Evolutionary conservation across 1,140 invertebrate species (phyloP), one percentile per base, ranked within the genome.

Genomic region (Heliconius melpomene): DNA sequence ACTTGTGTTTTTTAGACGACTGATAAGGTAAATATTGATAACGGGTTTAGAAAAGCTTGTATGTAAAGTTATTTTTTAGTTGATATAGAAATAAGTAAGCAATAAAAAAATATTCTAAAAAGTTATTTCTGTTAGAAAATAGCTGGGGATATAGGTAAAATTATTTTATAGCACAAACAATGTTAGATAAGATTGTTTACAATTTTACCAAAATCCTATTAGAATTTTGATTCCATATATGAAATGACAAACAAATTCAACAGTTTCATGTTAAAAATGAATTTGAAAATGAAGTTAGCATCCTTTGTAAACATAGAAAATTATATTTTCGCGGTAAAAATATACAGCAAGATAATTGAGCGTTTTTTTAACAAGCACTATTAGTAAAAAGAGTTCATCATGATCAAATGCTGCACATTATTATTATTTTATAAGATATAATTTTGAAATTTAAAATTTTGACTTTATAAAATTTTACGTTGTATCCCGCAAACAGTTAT

Each of bases 21-120:
- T 72, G 71, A 72, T 0, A 40, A 72, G 36, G 71, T 72, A 72
- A 72, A 72, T 38, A 66, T 66, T 66, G 11, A 66, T 66, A 26
- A 26, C n/a, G 23, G 7, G 60, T 16, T 60, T 23, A 23, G 60
- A 26, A 66, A 66, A 29, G 60, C 23, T 66, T 66, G 1, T 16
- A 29, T 66, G 7, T 13, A 26, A 66, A 66, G 54, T 57, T 57
- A n/a, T 66, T 66, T 3, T 66, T 66, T 66, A 16, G 11, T 66
- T 66, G 6, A 5, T 13, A 11, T 29, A 13, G 26, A 66, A 5
- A 29, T 66, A 3, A 1, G 1, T 3, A 6, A 23, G 13, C 16
- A 11, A 57, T 2, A 0, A n/a, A 23, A 23, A 23, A n/a, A 23
- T n/a, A 57, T 57, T 57, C 3, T 23, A 23, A 23, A 3, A 9